Conservation (phyloP, 2,797 vertebrate species). For the Squalus acanthias region DNA sequence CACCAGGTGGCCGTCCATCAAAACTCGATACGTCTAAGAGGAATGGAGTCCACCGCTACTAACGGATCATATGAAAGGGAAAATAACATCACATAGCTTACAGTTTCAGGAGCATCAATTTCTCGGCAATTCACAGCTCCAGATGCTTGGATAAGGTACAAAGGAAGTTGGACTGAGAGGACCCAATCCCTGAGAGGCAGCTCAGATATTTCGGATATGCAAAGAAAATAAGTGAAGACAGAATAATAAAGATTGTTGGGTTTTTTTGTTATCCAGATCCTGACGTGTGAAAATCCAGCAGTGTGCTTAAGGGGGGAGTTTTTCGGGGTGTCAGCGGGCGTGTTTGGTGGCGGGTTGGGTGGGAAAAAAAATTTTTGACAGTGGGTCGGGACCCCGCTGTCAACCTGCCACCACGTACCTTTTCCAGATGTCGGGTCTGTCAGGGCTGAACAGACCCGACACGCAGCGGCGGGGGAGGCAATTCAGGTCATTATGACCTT, state of each 20-base stretch:
- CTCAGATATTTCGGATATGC: background rate
- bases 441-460: too few relatives aligned
- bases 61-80: background rate
- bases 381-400: too few relatives aligned
- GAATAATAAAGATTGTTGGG: background rate
- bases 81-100: background rate
- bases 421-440: too few relatives aligned
- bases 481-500: too few relatives aligned
- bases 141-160: background rate
- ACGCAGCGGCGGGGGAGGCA: too few relatives aligned
- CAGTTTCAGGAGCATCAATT: background rate
- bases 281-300: background rate
- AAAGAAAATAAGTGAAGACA: background rate
- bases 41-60: background rate
- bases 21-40: background rate
- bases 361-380: too few relatives aligned
- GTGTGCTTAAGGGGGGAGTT: background rate
- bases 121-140: background rate
- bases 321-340: too few relatives aligned
- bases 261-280: background rate
- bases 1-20: background rate
- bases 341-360: too few relatives aligned
- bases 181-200: background rate
- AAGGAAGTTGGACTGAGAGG: background rate
- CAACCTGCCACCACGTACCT: too few relatives aligned